Evolutionary conservation across 2,797 vertebrate genomes (phyloP).

Genomic region (Galagoides demidoff): DNA sequence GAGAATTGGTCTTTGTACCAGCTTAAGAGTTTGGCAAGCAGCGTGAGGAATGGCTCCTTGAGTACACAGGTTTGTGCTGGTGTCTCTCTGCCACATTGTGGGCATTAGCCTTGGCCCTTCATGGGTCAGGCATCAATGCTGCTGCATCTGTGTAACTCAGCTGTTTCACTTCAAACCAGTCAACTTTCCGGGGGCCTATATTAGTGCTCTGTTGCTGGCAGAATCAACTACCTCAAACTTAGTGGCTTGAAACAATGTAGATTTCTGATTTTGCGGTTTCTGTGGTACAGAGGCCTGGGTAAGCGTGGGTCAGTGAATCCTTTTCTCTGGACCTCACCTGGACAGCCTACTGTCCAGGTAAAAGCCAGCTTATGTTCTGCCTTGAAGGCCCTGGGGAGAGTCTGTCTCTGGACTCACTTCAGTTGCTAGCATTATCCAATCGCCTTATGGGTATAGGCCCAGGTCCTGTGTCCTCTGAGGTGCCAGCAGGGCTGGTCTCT

Average conservation of each 20-base stretch:
- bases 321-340: neutral
- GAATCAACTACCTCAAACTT: neutral
- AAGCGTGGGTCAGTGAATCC: neutral
- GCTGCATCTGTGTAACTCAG: neutral
- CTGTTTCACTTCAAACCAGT: neutral
- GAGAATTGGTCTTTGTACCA: neutral
- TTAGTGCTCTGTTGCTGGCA: neutral
- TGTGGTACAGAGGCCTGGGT: neutral
- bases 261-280: no score
- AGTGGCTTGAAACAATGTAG: neutral
- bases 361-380: neutral
- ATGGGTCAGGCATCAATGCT: neutral
- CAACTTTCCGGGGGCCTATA: neutral
- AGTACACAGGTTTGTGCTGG: neutral
- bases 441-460: neutral
- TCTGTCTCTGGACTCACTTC: neutral
- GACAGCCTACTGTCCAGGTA: no score
- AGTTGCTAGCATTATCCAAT: neutral
- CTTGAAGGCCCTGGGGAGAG: neutral
- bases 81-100: no score
- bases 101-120: neutral
- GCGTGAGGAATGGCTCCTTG: neutral
- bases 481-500: neutral
- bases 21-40: neutral
- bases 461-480: neutral